Conservation (phyloP, 1,140 invertebrate genomes). For the Copidosoma floridanum region DNA sequence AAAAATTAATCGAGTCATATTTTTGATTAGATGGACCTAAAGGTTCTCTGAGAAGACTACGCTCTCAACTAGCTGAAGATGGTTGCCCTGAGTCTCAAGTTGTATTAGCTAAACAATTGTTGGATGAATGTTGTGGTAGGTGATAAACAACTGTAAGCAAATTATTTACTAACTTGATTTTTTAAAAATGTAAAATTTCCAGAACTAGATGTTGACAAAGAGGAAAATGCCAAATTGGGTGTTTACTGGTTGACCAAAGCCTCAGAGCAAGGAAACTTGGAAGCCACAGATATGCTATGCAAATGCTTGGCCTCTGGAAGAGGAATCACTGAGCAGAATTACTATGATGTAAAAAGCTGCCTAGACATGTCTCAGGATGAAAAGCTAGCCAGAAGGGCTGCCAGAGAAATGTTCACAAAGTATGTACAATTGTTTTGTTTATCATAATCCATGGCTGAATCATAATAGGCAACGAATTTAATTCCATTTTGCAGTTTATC, state of each 20-base stretch:
- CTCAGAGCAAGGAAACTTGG: constrained; percentile 83
- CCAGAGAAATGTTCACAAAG: constrained; percentile 78
- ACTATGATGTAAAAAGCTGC: constrained; percentile 79
- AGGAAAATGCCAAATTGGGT: constrained; percentile 68
- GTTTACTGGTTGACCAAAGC: constrained; percentile 87
- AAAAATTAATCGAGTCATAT: neutral
- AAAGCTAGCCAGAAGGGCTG: constrained; percentile 80
- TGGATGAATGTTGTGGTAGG: constrained; percentile 70
- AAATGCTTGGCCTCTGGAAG: constrained; percentile 75
- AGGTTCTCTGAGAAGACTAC: constrained; percentile 64
- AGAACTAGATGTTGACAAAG: constrained; percentile 60
- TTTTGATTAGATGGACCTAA: constrained; percentile 62
- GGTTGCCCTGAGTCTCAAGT: constrained; percentile 80
- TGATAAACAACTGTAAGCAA: constrained; percentile 7
- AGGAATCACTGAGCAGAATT: constrained; percentile 79
- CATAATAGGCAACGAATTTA: neutral
- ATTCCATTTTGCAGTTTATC: constrained; percentile 61
- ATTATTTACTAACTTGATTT: too few relatives aligned
- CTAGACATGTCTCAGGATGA: constrained; percentile 80
- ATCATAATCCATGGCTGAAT: neutral
- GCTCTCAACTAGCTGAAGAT: constrained; percentile 74
- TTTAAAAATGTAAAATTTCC: constrained; percentile 19
- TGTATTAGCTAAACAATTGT: constrained; percentile 71
- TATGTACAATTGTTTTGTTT: constrained; percentile 41
- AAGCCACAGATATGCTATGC: constrained; percentile 76